Conservation (phyloP, 2,888 invertebrate genomes). For the Cheilosia pagana region DNA sequence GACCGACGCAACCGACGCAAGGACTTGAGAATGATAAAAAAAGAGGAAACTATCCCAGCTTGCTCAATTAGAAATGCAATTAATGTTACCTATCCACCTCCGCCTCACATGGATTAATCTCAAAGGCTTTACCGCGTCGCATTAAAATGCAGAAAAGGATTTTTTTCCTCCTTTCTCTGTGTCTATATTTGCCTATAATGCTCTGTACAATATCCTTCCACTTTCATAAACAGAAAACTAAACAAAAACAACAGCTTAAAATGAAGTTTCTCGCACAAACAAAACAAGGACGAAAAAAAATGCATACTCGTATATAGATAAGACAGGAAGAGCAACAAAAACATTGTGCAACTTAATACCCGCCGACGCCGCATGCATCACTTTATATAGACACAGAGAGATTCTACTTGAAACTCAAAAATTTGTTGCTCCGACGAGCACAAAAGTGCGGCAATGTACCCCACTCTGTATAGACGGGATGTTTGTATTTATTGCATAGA, state of each 20-base stretch:
- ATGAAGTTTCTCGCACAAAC: slow-evolving; percentile 25
- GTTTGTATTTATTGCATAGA: slow-evolving; percentile 51
- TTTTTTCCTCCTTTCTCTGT: slow-evolving; percentile 5
- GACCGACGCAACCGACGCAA: background rate
- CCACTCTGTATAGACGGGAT: slow-evolving; percentile 2
- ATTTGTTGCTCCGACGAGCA: slow-evolving; percentile 68
- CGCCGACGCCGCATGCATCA: slow-evolving; percentile 26
- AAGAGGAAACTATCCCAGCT: background rate
- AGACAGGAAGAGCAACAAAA: slow-evolving; percentile 15
- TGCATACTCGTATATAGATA: background rate
- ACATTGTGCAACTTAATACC: slow-evolving; percentile 57
- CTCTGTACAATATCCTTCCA: slow-evolving; percentile 32
- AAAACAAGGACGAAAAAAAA: slow-evolving; percentile 24
- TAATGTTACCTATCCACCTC: slow-evolving; percentile 25
- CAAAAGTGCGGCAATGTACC: slow-evolving; percentile 59
- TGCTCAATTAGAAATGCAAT: slow-evolving; percentile 58
- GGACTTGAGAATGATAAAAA: background rate
- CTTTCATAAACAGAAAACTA: slow-evolving; percentile 48
- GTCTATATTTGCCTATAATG: background rate
- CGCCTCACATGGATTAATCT: slow-evolving; percentile 30
- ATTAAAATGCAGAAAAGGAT: slow-evolving; percentile 49
- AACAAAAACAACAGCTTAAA: slow-evolving; percentile 37
- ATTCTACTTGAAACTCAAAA: slow-evolving; percentile 60
- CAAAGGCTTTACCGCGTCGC: slow-evolving; percentile 51
- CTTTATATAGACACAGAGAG: slow-evolving; percentile 22